Evolutionary conservation across 2,888 invertebrate genomes (phyloP).

Genomic region (Crematogaster levior): DNA sequence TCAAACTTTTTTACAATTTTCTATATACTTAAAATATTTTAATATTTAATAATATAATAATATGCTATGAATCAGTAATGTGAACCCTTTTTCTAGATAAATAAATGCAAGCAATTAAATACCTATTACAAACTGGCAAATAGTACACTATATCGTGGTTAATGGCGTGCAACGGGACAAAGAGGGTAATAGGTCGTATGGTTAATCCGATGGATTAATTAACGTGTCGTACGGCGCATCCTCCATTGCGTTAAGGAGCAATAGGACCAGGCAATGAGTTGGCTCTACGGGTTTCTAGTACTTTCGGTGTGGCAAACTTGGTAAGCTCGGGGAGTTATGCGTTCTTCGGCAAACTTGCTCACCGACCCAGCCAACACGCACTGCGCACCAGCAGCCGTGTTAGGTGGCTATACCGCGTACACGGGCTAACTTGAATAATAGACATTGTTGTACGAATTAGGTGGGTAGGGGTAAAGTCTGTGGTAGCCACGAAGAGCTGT

Average conservation of each 20-base stretch:
- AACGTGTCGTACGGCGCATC: conserved; percentile 60
- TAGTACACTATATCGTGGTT: not conserved
- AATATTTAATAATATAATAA: not conserved
- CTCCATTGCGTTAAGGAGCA: conserved; percentile 59
- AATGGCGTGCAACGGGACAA: conserved; percentile 41
- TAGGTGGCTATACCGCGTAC: conserved; percentile 58
- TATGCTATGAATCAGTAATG: too few species aligned
- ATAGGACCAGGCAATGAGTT: conserved; percentile 45
- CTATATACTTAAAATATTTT: not conserved
- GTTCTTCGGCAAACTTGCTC: conserved; percentile 71
- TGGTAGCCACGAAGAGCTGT: conserved; percentile 61
- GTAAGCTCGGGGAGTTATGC: conserved; percentile 76
- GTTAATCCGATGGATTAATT: conserved; percentile 67
- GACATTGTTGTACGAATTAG: conserved; percentile 76
- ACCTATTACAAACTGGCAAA: not conserved
- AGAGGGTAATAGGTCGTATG: conserved; percentile 39
- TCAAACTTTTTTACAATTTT: not conserved
- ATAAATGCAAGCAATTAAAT: not conserved
- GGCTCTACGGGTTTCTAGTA: conserved; percentile 68
- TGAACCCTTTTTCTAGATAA: not conserved
- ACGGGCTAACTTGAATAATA: conserved; percentile 73
- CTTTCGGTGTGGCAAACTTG: conserved; percentile 75
- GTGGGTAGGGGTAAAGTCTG: conserved; percentile 57
- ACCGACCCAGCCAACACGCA: conserved; percentile 62
- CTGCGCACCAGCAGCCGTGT: conserved; percentile 60